A percentile compares a stretch with the other conserved stretches of the same genome.
Conservation (phyloP, 1,140 invertebrate genomes). For the Carposina sasakii region DNA sequence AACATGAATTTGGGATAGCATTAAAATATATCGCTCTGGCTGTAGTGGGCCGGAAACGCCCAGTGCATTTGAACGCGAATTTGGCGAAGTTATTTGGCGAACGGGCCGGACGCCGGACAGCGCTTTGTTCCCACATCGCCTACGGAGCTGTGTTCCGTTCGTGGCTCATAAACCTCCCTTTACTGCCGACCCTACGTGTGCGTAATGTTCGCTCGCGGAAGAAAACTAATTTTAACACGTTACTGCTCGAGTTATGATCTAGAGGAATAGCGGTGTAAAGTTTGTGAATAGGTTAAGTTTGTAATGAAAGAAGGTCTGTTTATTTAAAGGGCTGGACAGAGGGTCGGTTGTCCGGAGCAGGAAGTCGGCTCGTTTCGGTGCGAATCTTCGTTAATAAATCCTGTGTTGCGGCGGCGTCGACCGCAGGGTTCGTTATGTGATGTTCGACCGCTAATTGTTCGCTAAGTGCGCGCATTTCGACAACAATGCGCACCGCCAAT, state of each 20-base stretch:
- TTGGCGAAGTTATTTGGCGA: slow-evolving; percentile 34
- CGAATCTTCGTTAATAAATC: too few species aligned
- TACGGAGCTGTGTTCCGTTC: slow-evolving; percentile 34
- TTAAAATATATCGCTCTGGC: slow-evolving; percentile 18
- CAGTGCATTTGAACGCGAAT: slow-evolving; percentile 37
- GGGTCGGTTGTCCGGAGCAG: too few species aligned
- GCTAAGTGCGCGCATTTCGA: slow-evolving; percentile 34
- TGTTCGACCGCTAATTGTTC: slow-evolving; percentile 50
- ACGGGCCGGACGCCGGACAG: slow-evolving; percentile 18
- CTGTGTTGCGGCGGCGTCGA: too few species aligned
- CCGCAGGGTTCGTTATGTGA: slow-evolving; percentile 39
- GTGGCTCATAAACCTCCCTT: slow-evolving; percentile 38
- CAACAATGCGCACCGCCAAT: too few species aligned
- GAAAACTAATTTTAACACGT: slow-evolving; percentile 23
- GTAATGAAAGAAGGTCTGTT: too few species aligned
- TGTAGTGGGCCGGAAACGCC: slow-evolving; percentile 22
- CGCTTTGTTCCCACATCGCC: slow-evolving; percentile 37
- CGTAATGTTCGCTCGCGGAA: slow-evolving; percentile 29
- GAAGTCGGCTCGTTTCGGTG: too few species aligned
- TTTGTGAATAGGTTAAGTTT: too few species aligned
- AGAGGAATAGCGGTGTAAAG: too few species aligned
- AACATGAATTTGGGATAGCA: slow-evolving; percentile 16
- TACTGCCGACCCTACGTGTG: slow-evolving; percentile 35
- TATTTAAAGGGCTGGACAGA: too few species aligned
- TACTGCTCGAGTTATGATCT: too few species aligned